Conservation (phyloP, 2,888 invertebrate genomes). For the Formica aserva region DNA sequence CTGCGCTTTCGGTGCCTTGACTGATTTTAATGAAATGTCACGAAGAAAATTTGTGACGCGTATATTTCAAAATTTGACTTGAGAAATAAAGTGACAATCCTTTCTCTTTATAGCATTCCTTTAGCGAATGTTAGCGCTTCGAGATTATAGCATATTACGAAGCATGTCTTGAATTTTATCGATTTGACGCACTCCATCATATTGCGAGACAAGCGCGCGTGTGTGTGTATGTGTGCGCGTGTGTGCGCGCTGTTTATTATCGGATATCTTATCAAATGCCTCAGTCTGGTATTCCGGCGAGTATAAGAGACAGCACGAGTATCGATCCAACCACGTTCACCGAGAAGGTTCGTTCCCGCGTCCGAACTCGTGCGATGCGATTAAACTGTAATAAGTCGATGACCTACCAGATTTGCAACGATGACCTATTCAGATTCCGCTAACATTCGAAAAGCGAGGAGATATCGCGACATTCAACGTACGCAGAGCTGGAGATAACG, state of each 20-base stretch:
- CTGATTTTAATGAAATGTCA: constrained; percentile 15
- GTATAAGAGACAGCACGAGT: constrained; percentile 17
- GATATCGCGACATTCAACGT: constrained; percentile 28
- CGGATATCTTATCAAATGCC: constrained; percentile 47
- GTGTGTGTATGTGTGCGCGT: too few relatives aligned
- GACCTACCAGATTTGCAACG: constrained; percentile 41
- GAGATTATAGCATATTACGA: background rate
- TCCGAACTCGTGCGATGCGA: constrained; percentile 1
- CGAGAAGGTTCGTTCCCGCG: constrained; percentile 21
- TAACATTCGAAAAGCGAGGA: constrained; percentile 12
- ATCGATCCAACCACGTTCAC: constrained; percentile 42
- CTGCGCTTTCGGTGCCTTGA: constrained; percentile 22
- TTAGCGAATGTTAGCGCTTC: background rate
- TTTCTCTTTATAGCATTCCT: background rate
- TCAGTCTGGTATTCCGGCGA: constrained; percentile 17
- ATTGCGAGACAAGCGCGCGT: background rate
- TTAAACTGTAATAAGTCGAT: constrained; percentile 44
- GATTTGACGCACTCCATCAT: background rate
- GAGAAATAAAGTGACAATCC: background rate
- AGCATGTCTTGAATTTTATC: background rate
- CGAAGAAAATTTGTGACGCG: constrained; percentile 7
- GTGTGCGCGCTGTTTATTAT: constrained; percentile 18
- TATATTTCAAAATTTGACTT: background rate
- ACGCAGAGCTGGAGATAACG: constrained; percentile 21
- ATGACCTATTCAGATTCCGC: constrained; percentile 26